phyloP scores from a whole-genome alignment of 2,797 vertebrate species.

The Scolopax bukidnonensis region DNA sequence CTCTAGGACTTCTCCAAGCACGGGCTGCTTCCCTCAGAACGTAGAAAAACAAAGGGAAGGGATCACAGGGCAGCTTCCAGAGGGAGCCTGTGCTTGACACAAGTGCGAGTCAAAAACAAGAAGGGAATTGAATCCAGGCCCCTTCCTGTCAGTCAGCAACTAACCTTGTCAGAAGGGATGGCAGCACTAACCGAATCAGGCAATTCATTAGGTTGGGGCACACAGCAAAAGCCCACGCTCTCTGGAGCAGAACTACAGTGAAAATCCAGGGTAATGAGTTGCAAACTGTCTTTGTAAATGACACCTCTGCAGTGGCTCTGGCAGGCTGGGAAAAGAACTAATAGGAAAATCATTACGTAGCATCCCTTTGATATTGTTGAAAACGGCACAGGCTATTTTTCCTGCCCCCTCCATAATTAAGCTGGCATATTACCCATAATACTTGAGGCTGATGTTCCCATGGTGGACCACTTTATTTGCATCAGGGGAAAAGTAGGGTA shows the following conservation, averaged over 20 bases:
- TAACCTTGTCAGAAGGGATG: conserved; percentile 56
- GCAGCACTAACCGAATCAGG: conserved; percentile 34
- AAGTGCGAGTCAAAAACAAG: background rate
- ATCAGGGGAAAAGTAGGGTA: background rate
- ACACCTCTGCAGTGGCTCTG: conserved; percentile 45
- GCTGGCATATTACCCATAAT: conserved; percentile 34
- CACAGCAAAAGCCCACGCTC: conserved; percentile 28
- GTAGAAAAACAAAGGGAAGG: conserved; percentile 28
- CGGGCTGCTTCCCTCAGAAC: background rate
- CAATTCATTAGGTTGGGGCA: conserved; percentile 56
- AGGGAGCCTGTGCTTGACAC: conserved; percentile 29
- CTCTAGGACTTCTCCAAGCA: conserved; percentile 24
- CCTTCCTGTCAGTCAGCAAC: conserved; percentile 49
- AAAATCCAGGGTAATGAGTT: conserved; percentile 69
- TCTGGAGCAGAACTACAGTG: conserved; percentile 57
- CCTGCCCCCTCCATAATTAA: conserved; percentile 52
- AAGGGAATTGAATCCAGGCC: conserved; percentile 50
- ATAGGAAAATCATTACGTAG: conserved; percentile 66
- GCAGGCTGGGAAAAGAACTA: conserved; percentile 56
- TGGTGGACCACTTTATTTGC: background rate
- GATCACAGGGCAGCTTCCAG: conserved; percentile 37
- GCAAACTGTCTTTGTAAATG: conserved; percentile 67
- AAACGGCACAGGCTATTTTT: conserved; percentile 44
- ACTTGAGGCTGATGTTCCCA: background rate
- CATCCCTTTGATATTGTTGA: conserved; percentile 58